Conservation (phyloP, 1,140 invertebrate species). For the Acyrthosiphon pisum region DNA sequence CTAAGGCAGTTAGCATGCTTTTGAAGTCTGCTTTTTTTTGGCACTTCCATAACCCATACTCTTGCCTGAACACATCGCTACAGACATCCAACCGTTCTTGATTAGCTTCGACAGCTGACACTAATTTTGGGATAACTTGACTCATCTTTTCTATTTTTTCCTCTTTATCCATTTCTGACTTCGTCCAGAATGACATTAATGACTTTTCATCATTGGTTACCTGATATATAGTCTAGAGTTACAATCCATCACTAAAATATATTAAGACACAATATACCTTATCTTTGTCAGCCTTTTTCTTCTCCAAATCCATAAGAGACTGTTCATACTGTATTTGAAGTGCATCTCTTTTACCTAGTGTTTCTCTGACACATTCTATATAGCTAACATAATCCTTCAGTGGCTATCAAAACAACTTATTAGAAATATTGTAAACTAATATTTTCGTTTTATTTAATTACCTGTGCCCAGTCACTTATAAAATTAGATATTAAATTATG, state of each 20-base stretch:
- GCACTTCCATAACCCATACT: conserved; percentile 75
- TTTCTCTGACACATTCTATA: conserved; percentile 74
- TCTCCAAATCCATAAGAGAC: conserved; percentile 72
- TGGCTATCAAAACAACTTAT: conserved; percentile 63
- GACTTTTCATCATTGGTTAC: conserved; percentile 38
- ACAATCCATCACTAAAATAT: not conserved
- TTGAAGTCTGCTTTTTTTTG: conserved; percentile 75
- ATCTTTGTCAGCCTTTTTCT: conserved; percentile 71
- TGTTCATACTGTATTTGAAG: conserved; percentile 75
- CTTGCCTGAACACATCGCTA: conserved; percentile 75
- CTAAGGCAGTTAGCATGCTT: conserved; percentile 71
- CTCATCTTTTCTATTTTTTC: conserved; percentile 69
- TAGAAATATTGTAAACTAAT: not conserved
- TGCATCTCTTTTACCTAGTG: conserved; percentile 72
- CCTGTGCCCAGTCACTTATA: conserved; percentile 45
- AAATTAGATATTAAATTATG: conserved; percentile 19
- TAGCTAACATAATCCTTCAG: conserved; percentile 76
- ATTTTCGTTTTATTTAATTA: conserved; percentile 8
- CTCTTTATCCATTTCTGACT: conserved; percentile 59
- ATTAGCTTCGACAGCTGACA: conserved; percentile 66
- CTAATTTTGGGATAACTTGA: conserved; percentile 66
- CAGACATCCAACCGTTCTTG: conserved; percentile 76
- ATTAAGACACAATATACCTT: conserved; percentile 37
- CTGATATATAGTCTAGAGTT: not conserved
- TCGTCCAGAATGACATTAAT: conserved; percentile 43